Conservation (phyloP, 2,888 invertebrate genomes). For the Crioceris asparagi region DNA sequence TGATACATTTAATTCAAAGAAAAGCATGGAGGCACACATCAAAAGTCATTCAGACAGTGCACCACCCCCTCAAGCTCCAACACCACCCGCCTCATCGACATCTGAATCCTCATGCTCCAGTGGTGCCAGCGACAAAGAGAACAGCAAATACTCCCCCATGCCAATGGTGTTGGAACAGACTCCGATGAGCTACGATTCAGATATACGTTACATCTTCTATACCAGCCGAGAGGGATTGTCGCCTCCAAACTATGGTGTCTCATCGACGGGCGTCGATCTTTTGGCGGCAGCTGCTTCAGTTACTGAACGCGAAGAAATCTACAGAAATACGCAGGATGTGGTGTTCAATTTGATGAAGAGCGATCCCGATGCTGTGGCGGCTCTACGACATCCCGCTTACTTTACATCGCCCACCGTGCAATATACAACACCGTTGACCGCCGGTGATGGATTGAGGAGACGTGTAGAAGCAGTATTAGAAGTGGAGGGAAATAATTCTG, state of each 20-base stretch:
- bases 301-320: constrained; percentile 34
- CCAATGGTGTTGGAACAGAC: constrained; percentile 21
- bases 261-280: constrained; percentile 33
- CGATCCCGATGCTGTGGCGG: constrained; percentile 28
- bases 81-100: constrained; percentile 24
- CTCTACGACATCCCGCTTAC: constrained; percentile 30
- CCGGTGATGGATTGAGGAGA: constrained; percentile 47
- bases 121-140: constrained; percentile 41
- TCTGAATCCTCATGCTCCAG: constrained; percentile 22
- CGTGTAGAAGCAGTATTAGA: constrained; percentile 54
- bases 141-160: constrained; percentile 25
- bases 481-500: constrained; percentile 32
- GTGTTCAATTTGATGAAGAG: constrained; percentile 33
- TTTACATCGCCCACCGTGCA: constrained; percentile 28
- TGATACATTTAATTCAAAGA: constrained; percentile 82
- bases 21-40: constrained; percentile 83
- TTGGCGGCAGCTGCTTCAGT: constrained; percentile 39
- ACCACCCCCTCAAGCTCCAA: constrained; percentile 40
- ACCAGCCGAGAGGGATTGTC: constrained; percentile 27
- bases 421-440: constrained; percentile 33
- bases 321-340: constrained; percentile 23
- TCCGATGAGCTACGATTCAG: constrained; percentile 30
- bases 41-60: constrained; percentile 58
- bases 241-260: constrained; percentile 21
- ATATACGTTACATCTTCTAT: constrained; percentile 29